These are phyloP conservation scores for Silurus lanzhouensis DNA, from an alignment of 2,797 vertebrate genomes.

Conservation along the genomic window DNA sequence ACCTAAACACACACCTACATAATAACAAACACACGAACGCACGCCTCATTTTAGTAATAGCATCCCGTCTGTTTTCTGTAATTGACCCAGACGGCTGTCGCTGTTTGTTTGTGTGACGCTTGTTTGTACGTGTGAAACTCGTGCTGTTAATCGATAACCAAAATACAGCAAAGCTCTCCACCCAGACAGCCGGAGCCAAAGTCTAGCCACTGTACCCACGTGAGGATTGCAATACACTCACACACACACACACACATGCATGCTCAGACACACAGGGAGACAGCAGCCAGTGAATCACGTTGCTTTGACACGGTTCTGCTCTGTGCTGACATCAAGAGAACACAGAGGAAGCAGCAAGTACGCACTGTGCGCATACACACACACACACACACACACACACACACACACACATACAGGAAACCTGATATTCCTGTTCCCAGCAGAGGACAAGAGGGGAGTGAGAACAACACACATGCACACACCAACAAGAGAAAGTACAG, in stretches of 20 bases:
- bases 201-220: constrained; percentile 22
- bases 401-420: constrained; percentile 54
- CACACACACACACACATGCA: constrained; percentile 11
- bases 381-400: constrained; percentile 38
- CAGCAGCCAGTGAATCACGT: constrained; percentile 38
- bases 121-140: constrained; percentile 21
- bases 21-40: no score
- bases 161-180: constrained; percentile 19
- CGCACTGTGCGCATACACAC: constrained; percentile 44
- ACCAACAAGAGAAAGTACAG: constrained; percentile 28
- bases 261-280: constrained; percentile 14
- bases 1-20: no score
- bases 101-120: not conserved
- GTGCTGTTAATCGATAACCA: constrained; percentile 52
- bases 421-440: constrained; percentile 63
- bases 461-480: constrained; percentile 29
- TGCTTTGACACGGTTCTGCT: constrained; percentile 46
- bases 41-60: not conserved
- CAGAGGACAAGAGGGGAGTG: constrained; percentile 46
- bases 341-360: constrained; percentile 52
- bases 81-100: not conserved
- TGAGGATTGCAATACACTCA: constrained; percentile 54
- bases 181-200: constrained; percentile 13
- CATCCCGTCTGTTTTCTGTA: not conserved
- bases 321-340: constrained; percentile 54